Percentiles rank a stretch among this genome's conserved stretches.
Evolutionary conservation across 2,113 vertebrate genomes (phyloP).

Genomic region (Sialia sialis): DNA sequence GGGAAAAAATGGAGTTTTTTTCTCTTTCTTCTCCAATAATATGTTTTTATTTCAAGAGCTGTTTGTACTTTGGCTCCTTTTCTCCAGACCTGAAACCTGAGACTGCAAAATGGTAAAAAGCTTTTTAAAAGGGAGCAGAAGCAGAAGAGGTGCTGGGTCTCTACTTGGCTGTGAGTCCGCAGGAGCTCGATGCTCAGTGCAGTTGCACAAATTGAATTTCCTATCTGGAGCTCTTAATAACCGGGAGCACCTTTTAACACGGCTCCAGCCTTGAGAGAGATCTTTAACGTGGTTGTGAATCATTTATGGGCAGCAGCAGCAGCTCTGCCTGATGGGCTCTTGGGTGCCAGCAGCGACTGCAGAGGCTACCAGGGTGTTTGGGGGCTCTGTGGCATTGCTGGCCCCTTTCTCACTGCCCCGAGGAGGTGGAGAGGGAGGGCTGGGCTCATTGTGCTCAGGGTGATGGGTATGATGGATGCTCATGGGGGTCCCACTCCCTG

Average conservation of each 20-base stretch:
- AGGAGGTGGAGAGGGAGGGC: not conserved
- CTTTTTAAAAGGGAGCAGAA: not conserved
- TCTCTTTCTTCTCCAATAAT: not conserved
- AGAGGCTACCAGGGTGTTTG: fast-evolving
- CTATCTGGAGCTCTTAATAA: not conserved
- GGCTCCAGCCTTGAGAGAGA: not conserved
- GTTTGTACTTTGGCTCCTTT: not conserved
- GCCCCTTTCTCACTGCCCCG: not conserved
- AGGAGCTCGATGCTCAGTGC: not conserved
- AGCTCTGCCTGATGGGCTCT: not conserved
- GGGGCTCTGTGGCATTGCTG: not conserved
- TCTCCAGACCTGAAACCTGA: not conserved
- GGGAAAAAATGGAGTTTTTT: not conserved
- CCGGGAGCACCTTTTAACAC: not conserved
- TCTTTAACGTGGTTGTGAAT: not conserved
- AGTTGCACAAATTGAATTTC: not conserved
- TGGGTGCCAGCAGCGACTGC: not conserved
- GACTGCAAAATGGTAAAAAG: not conserved
- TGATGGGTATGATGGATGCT: not conserved
- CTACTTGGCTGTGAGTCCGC: fast-evolving
- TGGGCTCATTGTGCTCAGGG: fast-evolving
- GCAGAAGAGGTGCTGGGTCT: not conserved
- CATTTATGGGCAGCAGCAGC: not conserved
- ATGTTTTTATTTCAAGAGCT: not conserved
- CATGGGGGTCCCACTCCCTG: fast-evolving